These are phyloP conservation scores for Entomobrya proxima DNA, from an alignment of 2,888 invertebrate genomes.

Conservation along the genomic window DNA sequence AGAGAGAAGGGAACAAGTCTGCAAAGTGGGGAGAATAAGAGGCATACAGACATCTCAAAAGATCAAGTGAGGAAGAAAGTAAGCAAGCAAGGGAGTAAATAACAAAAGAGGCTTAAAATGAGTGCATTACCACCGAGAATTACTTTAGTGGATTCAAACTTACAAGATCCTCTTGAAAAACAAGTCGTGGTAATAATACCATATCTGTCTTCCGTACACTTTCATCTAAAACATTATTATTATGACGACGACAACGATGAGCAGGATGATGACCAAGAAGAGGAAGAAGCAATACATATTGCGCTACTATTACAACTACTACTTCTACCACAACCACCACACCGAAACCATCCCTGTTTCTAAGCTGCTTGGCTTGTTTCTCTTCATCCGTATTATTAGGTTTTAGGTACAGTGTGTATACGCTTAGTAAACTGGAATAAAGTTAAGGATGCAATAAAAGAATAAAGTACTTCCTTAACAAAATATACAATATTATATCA, in stretches of 20 bases:
- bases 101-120: conserved; percentile 61
- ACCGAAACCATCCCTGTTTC: too few species aligned
- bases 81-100: conserved; percentile 35
- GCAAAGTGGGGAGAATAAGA: background rate
- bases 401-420: too few species aligned
- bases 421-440: background rate
- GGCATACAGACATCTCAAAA: conserved; percentile 6
- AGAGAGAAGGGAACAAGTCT: background rate
- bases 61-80: background rate
- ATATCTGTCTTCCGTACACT: conserved; percentile 19
- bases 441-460: conserved; percentile 65
- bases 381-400: too few species aligned
- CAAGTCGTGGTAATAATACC: conserved; percentile 31
- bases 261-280: background rate
- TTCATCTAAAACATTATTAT: conserved; percentile 33
- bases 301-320: background rate
- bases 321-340: too few species aligned
- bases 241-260: background rate
- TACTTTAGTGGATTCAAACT: conserved; percentile 58
- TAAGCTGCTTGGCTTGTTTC: too few species aligned
- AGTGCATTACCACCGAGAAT: conserved; percentile 61
- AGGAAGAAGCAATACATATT: background rate
- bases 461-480: conserved; percentile 56
- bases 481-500: conserved; percentile 1
- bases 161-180: conserved; percentile 41